These are phyloP conservation scores for Callyntrura guangdongensis DNA, from an alignment of 2,888 invertebrate genomes.

Conservation along the genomic window DNA sequence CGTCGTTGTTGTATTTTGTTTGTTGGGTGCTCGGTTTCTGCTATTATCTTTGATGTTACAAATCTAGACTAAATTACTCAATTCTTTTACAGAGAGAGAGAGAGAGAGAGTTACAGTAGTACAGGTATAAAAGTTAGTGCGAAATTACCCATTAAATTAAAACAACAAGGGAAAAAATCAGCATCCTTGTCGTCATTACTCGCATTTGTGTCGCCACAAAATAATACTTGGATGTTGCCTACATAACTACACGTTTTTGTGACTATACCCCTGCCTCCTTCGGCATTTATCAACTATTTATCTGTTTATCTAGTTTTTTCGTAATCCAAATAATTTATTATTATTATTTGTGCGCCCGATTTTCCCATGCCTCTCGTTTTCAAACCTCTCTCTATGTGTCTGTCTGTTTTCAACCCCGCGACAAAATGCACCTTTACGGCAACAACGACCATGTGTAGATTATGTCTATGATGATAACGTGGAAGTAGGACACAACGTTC, in stretches of 20 bases:
- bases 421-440: background rate
- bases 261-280: background rate
- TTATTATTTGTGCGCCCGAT: background rate
- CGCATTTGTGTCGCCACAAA: background rate
- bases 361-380: slow-evolving; percentile 21
- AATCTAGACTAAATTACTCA: slow-evolving; percentile 19
- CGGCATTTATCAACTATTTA: background rate
- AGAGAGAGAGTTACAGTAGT: background rate
- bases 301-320: slow-evolving; percentile 27
- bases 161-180: background rate
- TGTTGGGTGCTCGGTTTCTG: no score
- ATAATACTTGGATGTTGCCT: background rate
- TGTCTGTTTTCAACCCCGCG: background rate
- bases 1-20: no score
- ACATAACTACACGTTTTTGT: background rate
- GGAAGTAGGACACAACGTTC: slow-evolving; percentile 41
- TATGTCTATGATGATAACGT: background rate
- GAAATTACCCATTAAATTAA: slow-evolving; percentile 16
- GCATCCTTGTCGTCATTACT: background rate
- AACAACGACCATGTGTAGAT: background rate
- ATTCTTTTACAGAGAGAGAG: background rate
- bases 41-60: background rate
- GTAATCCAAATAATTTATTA: background rate
- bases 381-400: background rate
- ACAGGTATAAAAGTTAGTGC: background rate